phyloP scores from a whole-genome alignment of 2,888 invertebrate species.

The Escarpia spicata region DNA sequence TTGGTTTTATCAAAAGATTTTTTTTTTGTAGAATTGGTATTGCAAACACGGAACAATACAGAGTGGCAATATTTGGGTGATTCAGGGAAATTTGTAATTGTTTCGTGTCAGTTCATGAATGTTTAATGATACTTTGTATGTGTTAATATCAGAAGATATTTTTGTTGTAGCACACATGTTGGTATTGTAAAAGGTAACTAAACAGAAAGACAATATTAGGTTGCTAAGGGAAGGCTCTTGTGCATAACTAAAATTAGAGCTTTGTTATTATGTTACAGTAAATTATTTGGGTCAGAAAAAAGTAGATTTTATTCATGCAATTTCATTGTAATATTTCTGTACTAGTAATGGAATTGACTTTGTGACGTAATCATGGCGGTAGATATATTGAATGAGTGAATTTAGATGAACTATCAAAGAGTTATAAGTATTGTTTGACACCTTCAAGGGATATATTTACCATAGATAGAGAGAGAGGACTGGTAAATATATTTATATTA shows the following conservation, averaged over 20 bases:
- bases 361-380: background rate
- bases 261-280: background rate
- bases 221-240: background rate
- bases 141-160: background rate
- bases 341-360: background rate
- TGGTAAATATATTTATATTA: no score
- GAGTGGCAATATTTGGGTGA: no score
- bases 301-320: background rate
- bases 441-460: no score
- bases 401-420: background rate
- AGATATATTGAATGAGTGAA: background rate
- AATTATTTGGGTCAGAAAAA: background rate
- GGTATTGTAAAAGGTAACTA: background rate
- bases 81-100: no score
- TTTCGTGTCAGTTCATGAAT: background rate
- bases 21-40: background rate
- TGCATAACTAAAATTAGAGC: background rate
- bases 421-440: background rate
- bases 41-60: no score
- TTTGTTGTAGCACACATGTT: background rate
- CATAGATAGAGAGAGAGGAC: no score
- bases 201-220: background rate
- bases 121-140: background rate
- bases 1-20: background rate
- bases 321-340: background rate